Base-by-base conservation (phyloP, 2,797 vertebrate genomes). In the Oreonectes daqikongensis region DNA sequence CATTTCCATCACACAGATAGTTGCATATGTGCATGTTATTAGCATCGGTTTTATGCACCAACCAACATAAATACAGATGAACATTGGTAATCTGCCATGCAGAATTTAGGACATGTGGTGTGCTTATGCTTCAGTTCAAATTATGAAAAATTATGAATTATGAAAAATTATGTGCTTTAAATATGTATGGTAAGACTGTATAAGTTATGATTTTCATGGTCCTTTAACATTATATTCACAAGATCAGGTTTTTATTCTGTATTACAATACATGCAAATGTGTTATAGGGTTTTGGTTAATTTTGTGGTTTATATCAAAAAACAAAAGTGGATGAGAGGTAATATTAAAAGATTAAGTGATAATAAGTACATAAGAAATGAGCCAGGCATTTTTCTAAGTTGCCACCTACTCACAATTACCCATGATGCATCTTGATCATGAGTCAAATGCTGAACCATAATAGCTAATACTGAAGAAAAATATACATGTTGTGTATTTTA, bases 81-180 rank as follows among this genome's bases (percentile, higher is more conserved):
- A 59, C 26, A 57, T 26, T 8, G 5, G 1, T 24, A 35, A 69
- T 40, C 20, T 18, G 20, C 15, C 50, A 40, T 42, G 15, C 2
- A 9, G 55, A 40, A 57, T 57, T 70, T 40, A 42, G 22, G 35
- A 15, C 52, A 70, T 52, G 46, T 68, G 50, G 30, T 20, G n/a
- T 68, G 28, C 6, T 24, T 38, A 15, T 53, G 48, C 30, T 38
- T 69, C 12, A 69, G n/a, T 57, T 70, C n/a, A n/a, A n/a, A n/a
- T n/a, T n/a, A n/a, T n/a, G n/a, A n/a, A n/a, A n/a, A n/a, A n/a
- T n/a, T n/a, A n/a, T n/a, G n/a, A n/a, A n/a, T n/a, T n/a, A n/a
- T n/a, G n/a, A n/a, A n/a, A n/a, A n/a, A n/a, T n/a, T n/a, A n/a
- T n/a, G 22, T 55, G 1, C 12, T 40, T 22, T 4, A 40, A 55